Evolutionary conservation across 1,140 invertebrate species (phyloP), one percentile per base, ranked within the genome.

Genomic region (Hyles euphorbiae): DNA sequence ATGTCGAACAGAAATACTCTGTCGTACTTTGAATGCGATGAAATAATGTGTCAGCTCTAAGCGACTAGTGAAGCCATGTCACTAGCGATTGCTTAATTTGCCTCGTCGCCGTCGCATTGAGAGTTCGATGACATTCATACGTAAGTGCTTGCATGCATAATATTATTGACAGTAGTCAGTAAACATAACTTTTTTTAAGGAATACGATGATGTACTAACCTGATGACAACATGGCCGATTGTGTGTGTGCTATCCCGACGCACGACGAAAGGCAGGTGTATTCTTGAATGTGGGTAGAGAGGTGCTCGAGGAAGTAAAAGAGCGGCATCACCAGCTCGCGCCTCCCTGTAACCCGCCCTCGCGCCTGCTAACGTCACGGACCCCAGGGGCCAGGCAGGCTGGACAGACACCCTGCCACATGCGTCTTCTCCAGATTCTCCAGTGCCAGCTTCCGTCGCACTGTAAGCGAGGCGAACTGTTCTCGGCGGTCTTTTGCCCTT

Each of bases 271-370:
- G 96, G 95, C 2, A 97, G 91, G 83, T 97, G 95, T 46, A 97
- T 89, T 66, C 94, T 93, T n/a, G 96, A 96, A 67, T 95, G 92
- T 2, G 96, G 96, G 88, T 97, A 97, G 3, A 97, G 87, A 0
- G 95, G 94, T 34, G 94, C 93, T 75, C 97, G 94, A 0, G 96
- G 96, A n/a, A 97, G 89, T n/a, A 97, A 84, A n/a, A 97, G 92
- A 0, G 94, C 93, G 0, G 97, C 88, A 33, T 93, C 92, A 44
- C 96, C 94, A 62, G 96, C 95, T 53, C 93, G 92, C 12, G 97
- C 89, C 77, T 97, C 95, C 65, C 95, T 93, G 72, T 96, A 97
- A 3, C 94, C 93, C 11, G 93, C 92, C n/a, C 93, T 92, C 53
- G 95, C 93, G 1, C 94, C 92, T 0, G 93, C 92, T 40, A 97